phyloP scores from a whole-genome alignment of 1,140 invertebrate species.

The Aporrectodea caliginosa region DNA sequence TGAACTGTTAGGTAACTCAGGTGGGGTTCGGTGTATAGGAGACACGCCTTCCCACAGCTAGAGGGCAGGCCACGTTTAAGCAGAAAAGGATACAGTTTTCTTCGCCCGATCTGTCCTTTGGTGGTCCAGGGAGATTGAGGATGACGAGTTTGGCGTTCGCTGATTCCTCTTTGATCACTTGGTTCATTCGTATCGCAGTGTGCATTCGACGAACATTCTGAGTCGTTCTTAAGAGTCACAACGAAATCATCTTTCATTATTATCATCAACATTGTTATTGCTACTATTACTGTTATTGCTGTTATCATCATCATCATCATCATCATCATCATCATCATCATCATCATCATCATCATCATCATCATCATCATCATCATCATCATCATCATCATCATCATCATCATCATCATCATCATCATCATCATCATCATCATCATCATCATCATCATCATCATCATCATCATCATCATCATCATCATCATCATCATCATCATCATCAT shows the following conservation, averaged over 20 bases:
- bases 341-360: slow-evolving; percentile 7
- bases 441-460: slow-evolving; percentile 2
- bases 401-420: background rate
- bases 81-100: slow-evolving; percentile 72
- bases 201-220: slow-evolving; percentile 97
- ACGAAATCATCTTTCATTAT: background rate
- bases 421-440: background rate
- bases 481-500: slow-evolving; percentile 10
- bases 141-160: slow-evolving; percentile 95
- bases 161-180: slow-evolving; percentile 93
- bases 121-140: slow-evolving; percentile 94
- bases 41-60: too few species aligned
- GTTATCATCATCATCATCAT: background rate
- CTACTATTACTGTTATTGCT: background rate
- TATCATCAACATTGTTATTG: background rate
- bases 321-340: background rate
- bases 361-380: slow-evolving; percentile 1
- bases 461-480: slow-evolving; percentile 5
- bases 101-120: slow-evolving; percentile 78
- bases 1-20: too few species aligned
- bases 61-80: too few species aligned
- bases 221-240: too few species aligned
- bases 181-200: slow-evolving; percentile 96
- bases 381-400: background rate
- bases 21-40: too few species aligned